These are phyloP conservation scores for Drosophila cracens DNA, from an alignment of 2,888 invertebrate species.

Conservation along the genomic window DNA sequence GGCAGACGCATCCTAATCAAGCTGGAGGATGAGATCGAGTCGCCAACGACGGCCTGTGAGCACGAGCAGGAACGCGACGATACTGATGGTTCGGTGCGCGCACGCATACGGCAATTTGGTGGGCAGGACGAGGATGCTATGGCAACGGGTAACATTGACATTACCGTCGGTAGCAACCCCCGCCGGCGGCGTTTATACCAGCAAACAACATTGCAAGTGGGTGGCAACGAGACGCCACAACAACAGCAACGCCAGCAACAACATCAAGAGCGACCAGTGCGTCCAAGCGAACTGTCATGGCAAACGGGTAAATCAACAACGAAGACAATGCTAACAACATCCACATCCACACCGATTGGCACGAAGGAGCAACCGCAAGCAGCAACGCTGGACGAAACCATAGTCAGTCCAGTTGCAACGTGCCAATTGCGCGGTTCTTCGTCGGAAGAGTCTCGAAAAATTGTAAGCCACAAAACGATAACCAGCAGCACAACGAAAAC, in stretches of 20 bases:
- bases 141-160: constrained; percentile 83
- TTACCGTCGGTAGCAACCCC: constrained; percentile 82
- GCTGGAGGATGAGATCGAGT: constrained; percentile 71
- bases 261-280: constrained; percentile 53
- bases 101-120: constrained; percentile 69
- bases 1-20: constrained; percentile 82
- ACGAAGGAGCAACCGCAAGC: constrained; percentile 80
- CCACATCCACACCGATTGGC: constrained; percentile 74
- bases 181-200: constrained; percentile 72
- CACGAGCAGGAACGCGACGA: constrained; percentile 60
- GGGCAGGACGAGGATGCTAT: constrained; percentile 69
- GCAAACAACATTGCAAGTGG: constrained; percentile 72
- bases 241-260: constrained; percentile 53
- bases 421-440: constrained; percentile 83
- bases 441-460: constrained; percentile 79
- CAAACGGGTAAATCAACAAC: constrained; percentile 74
- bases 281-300: constrained; percentile 72
- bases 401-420: constrained; percentile 77
- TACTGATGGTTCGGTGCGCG: constrained; percentile 73
- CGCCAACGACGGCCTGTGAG: constrained; percentile 14
- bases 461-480: constrained; percentile 78
- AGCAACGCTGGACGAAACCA: constrained; percentile 55
- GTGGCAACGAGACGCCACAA: constrained; percentile 73
- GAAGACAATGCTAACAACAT: constrained; percentile 76
- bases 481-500: constrained; percentile 45